A percentile compares a stretch with the other conserved stretches of the same genome.
Evolutionary conservation across 64 coral and sea anemone genomes (phyloP).

Genomic region (Montipora sp.): DNA sequence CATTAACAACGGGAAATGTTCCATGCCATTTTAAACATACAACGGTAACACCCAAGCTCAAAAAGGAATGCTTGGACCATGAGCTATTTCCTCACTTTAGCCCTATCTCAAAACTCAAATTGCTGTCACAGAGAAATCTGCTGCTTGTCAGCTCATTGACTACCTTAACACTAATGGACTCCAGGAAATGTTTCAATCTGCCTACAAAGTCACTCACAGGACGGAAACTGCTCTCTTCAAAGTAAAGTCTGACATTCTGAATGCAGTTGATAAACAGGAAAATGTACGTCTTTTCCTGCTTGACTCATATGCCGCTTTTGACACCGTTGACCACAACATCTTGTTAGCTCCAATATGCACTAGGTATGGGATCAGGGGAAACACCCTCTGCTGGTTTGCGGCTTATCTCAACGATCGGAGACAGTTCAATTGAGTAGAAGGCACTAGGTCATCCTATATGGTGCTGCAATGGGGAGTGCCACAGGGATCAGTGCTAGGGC

Average conservation of each 20-base stretch:
- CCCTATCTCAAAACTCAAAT: conserved; percentile 54
- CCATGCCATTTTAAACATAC: conserved; percentile 34
- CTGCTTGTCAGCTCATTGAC: conserved; percentile 25
- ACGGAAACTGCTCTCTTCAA: conserved; percentile 52
- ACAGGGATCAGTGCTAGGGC: conserved; percentile 38
- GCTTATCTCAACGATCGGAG: neutral
- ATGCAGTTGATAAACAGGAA: conserved; percentile 4
- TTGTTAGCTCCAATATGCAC: neutral
- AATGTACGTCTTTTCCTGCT: conserved; percentile 30
- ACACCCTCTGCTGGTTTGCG: conserved; percentile 11
- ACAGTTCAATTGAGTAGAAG: conserved; percentile 8
- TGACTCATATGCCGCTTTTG: conserved; percentile 30
- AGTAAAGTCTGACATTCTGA: conserved; percentile 27
- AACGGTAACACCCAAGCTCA: conserved; percentile 53
- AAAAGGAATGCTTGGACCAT: conserved; percentile 27
- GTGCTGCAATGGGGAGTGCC: conserved; percentile 6
- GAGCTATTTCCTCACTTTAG: conserved; percentile 20
- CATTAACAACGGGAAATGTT: conserved; percentile 7
- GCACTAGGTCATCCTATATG: conserved; percentile 1
- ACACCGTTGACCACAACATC: conserved; percentile 18
- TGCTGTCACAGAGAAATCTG: conserved; percentile 48
- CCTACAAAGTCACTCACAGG: conserved; percentile 34
- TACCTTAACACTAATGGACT: conserved; percentile 44
- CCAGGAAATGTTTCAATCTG: conserved; percentile 19
- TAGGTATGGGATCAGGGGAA: conserved; percentile 27